Percentiles rank a stretch among this genome's conserved stretches.
Conservation (phyloP, 1,140 invertebrate genomes). For the Lamellibrachia luymesi region DNA sequence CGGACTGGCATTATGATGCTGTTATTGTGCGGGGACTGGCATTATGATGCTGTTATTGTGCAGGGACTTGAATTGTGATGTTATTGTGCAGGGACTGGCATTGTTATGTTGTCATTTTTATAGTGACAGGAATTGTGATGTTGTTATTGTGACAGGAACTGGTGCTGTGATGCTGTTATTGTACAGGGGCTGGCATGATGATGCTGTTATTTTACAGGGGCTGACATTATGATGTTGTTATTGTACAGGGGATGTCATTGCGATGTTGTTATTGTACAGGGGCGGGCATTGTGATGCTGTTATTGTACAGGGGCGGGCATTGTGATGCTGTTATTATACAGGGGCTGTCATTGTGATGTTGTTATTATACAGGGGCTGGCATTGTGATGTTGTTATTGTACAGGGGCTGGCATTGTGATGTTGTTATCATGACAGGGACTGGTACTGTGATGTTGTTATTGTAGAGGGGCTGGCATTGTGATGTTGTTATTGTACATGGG, state of each 20-base stretch:
- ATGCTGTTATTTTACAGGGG: too few relatives aligned
- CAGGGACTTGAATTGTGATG: constrained; percentile 67
- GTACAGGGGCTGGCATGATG: too few relatives aligned
- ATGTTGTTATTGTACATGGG: background rate
- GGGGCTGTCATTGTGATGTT: background rate
- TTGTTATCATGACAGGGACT: background rate
- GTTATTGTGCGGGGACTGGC: background rate
- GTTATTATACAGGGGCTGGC: background rate
- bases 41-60: constrained; percentile 28
- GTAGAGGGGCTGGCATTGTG: too few relatives aligned
- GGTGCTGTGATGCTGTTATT: too few relatives aligned
- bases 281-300: too few relatives aligned
- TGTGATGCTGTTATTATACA: background rate
- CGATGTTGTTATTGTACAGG: too few relatives aligned
- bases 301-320: too few relatives aligned
- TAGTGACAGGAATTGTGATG: background rate
- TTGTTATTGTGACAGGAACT: background rate
- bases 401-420: constrained; percentile 27
- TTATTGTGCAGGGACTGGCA: background rate
- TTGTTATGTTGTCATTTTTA: background rate
- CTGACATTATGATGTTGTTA: constrained; percentile 9
- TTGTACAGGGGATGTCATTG: constrained; percentile 68
- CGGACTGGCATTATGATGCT: background rate
- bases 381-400: constrained; percentile 28
- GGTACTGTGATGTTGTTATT: background rate